Evolutionary conservation across 2,888 invertebrate genomes (phyloP), one percentile per base, ranked within the genome.

Genomic region (Xestia ashworthii): DNA sequence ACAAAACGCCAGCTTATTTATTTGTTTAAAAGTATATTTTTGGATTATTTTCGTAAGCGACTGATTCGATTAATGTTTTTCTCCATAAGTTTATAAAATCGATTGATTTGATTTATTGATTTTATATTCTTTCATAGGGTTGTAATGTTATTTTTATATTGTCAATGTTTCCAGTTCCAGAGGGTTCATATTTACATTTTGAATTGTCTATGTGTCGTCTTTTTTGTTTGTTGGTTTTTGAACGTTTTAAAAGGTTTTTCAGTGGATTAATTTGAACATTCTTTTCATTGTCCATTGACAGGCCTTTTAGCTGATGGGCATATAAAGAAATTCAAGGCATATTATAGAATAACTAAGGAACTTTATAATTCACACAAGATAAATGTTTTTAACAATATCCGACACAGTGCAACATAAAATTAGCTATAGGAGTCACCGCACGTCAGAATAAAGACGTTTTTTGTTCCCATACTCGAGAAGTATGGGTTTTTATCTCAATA

Each of bases 361-460:
- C 22, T 72, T 72, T 48, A 46, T 60, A 38, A 66, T 67, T 25
- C 48, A 67, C 84, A 46, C 62, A 55, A 46, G n/a, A 50, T 53
- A 65, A 65, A 55, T 41, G 41, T 58, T 68, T 67, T 65, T 48
- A 71, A 66, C 53, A 60, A 76, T 64, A 74, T 69, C 73, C 67
- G 76, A 83, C 86, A 87, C 86, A 86, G 88, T 81, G 68, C 86
- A 77, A 73, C 73, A 68, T 67, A n/a, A 69, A 62, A 44, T 72
- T 80, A 80, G 86, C 64, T 82, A 2, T 73, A 71, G 32, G 41
- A 77, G 84, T 85, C 87, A 80, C 73, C 44, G 19, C 50, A 53
- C 73, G 71, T 86, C 62, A 66, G 41, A 70, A 46, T 38, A 44
- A 53, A n/a, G 67, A 46, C 58, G 74, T 85, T 38, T 5, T 81